A percentile compares a stretch with the other conserved stretches of the same genome.
Evolutionary conservation across 2,797 vertebrate species (phyloP).

Genomic region (Mormyrus proboscirostris): DNA sequence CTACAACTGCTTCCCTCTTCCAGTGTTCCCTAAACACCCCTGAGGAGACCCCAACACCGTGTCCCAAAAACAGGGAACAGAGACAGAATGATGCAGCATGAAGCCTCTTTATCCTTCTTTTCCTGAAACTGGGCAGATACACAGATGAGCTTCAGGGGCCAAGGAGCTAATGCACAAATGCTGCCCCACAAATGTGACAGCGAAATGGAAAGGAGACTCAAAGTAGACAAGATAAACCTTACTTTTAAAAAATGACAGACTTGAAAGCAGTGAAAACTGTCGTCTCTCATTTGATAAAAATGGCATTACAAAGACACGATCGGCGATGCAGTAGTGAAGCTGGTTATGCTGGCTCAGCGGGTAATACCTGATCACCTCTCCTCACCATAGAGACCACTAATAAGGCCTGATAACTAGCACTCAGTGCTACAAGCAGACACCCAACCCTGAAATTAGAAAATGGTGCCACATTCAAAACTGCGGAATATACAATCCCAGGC

Average conservation of each 20-base stretch:
- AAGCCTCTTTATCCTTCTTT: neutral
- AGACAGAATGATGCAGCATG: neutral
- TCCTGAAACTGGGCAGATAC: neutral
- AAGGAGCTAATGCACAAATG: neutral
- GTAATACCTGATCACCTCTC: neutral
- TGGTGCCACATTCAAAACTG: neutral
- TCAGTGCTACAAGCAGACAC: neutral
- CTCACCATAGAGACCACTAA: neutral
- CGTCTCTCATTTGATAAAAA: neutral
- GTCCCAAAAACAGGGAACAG: neutral
- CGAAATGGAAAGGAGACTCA: neutral
- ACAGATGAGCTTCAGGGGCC: neutral
- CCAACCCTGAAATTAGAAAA: neutral
- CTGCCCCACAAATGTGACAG: neutral
- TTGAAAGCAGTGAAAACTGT: neutral
- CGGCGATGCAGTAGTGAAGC: neutral
- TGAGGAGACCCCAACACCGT: neutral
- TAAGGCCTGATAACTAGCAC: neutral
- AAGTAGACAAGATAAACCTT: neutral
- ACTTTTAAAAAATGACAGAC: neutral
- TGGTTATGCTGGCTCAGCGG: neutral
- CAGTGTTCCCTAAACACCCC: neutral
- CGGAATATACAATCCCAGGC: neutral
- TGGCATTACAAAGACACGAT: neutral
- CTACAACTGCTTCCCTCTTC: neutral